phyloP scores from a whole-genome alignment of 2,888 invertebrate species.

The Acleris sparsana region DNA sequence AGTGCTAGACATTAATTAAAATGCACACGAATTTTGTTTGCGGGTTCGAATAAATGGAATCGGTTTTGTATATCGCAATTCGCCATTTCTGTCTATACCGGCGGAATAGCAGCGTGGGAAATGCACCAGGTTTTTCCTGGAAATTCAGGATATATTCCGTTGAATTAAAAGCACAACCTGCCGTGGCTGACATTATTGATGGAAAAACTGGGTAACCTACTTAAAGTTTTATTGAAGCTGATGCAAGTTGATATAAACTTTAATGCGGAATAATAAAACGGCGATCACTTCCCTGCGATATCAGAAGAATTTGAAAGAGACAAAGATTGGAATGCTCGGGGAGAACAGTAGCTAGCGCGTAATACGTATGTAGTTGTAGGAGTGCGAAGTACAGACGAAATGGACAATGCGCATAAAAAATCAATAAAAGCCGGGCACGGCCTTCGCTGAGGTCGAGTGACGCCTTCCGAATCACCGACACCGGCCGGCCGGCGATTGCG shows the following conservation, averaged over 20 bases:
- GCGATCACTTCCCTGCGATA: neutral
- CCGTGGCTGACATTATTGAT: neutral
- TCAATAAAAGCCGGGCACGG: conserved; percentile 79
- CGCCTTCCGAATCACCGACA: conserved; percentile 50
- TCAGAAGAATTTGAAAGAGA: conserved; percentile 1
- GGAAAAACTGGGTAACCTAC: conserved; percentile 6
- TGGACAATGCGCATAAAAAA: conserved; percentile 83
- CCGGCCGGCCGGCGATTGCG: conserved; percentile 45
- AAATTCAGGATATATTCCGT: conserved; percentile 2
- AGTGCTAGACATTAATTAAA: conserved; percentile 10
- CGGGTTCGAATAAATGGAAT: conserved; percentile 10
- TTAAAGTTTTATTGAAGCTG: neutral
- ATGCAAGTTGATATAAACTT: conserved; percentile 4
- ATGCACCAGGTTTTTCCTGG: conserved; percentile 10
- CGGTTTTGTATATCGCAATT: conserved; percentile 2
- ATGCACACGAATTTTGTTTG: conserved; percentile 7
- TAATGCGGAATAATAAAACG: neutral
- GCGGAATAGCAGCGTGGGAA: conserved; percentile 3
- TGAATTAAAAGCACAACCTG: conserved; percentile 6
- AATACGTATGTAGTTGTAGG: conserved; percentile 23
- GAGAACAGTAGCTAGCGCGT: conserved; percentile 12
- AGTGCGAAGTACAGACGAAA: conserved; percentile 48
- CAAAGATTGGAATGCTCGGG: conserved; percentile 15
- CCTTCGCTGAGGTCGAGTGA: conserved; percentile 76
- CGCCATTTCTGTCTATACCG: neutral